These are phyloP conservation scores for Pelodiscus sinensis DNA, from an alignment of 2,113 vertebrate species.

Conservation along the genomic window DNA sequence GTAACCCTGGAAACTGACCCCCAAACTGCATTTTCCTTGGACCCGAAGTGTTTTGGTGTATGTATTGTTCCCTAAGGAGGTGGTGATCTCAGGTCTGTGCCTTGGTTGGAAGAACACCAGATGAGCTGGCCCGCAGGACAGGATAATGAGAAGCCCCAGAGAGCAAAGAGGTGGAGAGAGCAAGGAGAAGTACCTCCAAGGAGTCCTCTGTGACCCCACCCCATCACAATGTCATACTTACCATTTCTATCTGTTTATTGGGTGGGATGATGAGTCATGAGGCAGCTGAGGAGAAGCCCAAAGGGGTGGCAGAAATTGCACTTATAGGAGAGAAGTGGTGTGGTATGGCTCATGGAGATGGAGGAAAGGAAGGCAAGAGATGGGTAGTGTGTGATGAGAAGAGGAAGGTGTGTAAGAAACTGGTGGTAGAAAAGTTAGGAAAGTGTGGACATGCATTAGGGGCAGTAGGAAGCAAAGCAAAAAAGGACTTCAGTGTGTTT, in stretches of 20 bases:
- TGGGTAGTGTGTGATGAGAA: background rate
- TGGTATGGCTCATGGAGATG: background rate
- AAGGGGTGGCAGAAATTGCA: background rate
- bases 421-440: background rate
- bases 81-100: too few species aligned
- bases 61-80: too few species aligned
- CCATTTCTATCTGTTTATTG: background rate
- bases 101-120: too few species aligned
- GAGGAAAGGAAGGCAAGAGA: background rate
- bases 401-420: background rate
- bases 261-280: background rate
- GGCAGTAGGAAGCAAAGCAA: background rate
- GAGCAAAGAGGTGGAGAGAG: too few species aligned
- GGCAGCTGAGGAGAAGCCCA: background rate
- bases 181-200: too few species aligned
- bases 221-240: background rate
- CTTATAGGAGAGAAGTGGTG: background rate
- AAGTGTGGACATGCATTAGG: background rate
- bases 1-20: too few species aligned
- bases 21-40: too few species aligned
- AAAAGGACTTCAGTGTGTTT: background rate
- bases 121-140: too few species aligned
- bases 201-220: too few species aligned
- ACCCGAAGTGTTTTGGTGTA: too few species aligned
- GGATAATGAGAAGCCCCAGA: too few species aligned